A percentile compares a stretch with the other conserved stretches of the same genome.
These are phyloP conservation scores for Liparis tanakae DNA, from an alignment of 2,797 vertebrate species.

Conservation along the genomic window DNA sequence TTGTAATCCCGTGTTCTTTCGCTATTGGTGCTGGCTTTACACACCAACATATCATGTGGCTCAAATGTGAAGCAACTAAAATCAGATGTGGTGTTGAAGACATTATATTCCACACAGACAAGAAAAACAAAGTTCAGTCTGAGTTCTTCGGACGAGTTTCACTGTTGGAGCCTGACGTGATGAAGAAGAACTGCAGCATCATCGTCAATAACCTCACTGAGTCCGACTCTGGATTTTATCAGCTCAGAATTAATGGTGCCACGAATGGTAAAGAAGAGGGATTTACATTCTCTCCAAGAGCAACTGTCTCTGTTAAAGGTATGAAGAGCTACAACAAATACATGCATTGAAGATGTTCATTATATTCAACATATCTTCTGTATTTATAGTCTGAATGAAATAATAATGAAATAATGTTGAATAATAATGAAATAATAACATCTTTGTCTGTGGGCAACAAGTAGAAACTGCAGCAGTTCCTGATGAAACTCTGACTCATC, in stretches of 20 bases:
- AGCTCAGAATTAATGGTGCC: constrained; percentile 14
- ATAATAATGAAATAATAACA: background rate
- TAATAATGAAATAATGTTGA: background rate
- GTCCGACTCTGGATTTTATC: constrained; percentile 63
- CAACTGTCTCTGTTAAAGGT: constrained; percentile 47
- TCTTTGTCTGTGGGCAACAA: background rate
- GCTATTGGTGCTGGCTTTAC: rapidly evolving
- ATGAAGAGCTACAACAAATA: background rate
- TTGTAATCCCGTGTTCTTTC: constrained; percentile 53
- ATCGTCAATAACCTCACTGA: constrained; percentile 43
- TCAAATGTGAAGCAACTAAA: constrained; percentile 15
- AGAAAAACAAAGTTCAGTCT: rapidly evolving
- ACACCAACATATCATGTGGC: constrained; percentile 21
- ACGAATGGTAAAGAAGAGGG: rapidly evolving
- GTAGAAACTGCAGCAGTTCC: background rate
- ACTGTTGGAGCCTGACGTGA: constrained; percentile 34
- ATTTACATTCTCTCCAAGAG: rapidly evolving
- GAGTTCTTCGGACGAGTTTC: constrained; percentile 37
- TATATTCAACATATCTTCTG: background rate
- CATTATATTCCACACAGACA: constrained; percentile 27
- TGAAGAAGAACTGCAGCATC: constrained; percentile 51
- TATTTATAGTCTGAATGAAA: background rate
- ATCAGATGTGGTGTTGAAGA: rapidly evolving
- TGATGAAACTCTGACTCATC: too few species aligned
- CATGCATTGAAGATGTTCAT: too few species aligned